Conservation (phyloP, 92 coral and sea anemone genomes). For the Muricea muricata region DNA sequence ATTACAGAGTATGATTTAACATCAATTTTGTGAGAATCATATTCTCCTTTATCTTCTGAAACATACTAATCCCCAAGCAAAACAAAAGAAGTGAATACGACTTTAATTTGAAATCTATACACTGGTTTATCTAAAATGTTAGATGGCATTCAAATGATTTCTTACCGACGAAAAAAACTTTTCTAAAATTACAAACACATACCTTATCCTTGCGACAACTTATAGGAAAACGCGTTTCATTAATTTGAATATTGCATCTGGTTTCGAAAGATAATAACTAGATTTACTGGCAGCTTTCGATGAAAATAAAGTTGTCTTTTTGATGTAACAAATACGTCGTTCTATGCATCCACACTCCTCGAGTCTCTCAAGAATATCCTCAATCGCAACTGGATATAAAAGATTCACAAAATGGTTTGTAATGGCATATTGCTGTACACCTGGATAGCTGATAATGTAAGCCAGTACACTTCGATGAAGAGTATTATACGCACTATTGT, state of each 20-base stretch:
- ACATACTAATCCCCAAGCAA: no score
- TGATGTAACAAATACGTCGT: neutral
- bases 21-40: no score
- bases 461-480: slow-evolving; percentile 52
- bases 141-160: no score
- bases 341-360: slow-evolving; percentile 16
- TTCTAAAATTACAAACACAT: no score
- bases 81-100: no score
- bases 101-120: no score
- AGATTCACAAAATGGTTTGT: slow-evolving; percentile 23
- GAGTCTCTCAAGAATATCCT: slow-evolving; percentile 9
- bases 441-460: slow-evolving; percentile 58
- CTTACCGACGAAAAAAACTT: no score
- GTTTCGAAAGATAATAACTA: slow-evolving; percentile 16
- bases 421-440: slow-evolving; percentile 48
- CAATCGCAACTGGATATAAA: slow-evolving; percentile 17
- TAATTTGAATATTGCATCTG: slow-evolving; percentile 6
- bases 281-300: neutral
- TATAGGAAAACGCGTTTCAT: slow-evolving; percentile 1
- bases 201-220: neutral
- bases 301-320: neutral
- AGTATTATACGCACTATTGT: slow-evolving; percentile 45
- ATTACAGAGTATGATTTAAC: no score
- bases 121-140: no score
- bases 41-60: no score